Evolutionary conservation across 2,113 vertebrate genomes (phyloP).

Genomic region (Phainopepla nitens): DNA sequence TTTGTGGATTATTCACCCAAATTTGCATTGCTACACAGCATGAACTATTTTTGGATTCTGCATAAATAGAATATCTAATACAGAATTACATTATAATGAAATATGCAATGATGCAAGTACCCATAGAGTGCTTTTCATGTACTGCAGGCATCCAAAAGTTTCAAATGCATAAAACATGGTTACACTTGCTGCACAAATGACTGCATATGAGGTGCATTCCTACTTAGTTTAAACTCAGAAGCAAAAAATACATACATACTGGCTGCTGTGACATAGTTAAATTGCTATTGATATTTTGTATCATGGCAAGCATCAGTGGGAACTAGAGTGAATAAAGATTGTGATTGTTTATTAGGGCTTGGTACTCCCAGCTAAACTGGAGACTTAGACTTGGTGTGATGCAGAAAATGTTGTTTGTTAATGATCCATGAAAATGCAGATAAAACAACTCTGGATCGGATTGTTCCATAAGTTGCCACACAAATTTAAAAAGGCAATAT

Average conservation of each 20-base stretch:
- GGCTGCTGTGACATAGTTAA: slow-evolving; percentile 5
- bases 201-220: slow-evolving; percentile 1
- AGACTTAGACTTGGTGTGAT: neutral
- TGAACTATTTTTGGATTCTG: slow-evolving; percentile 59
- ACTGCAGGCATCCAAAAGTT: slow-evolving; percentile 43
- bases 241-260: neutral
- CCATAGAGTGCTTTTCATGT: slow-evolving; percentile 49
- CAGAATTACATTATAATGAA: slow-evolving; percentile 70
- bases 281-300: slow-evolving; percentile 9
- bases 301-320: neutral
- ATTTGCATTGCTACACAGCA: slow-evolving; percentile 44
- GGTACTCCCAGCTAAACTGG: neutral
- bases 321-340: neutral
- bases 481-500: neutral
- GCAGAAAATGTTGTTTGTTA: neutral
- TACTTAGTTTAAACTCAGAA: slow-evolving; percentile 54
- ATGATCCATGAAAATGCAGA: slow-evolving; percentile 7
- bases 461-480: neutral
- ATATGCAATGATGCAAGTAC: slow-evolving; percentile 59
- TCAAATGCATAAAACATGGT: slow-evolving; percentile 57
- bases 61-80: slow-evolving; percentile 67
- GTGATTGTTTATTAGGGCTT: neutral
- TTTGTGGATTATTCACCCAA: slow-evolving; percentile 57
- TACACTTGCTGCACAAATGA: slow-evolving; percentile 44
- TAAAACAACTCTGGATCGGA: neutral